phyloP scores from a whole-genome alignment of 2,113 vertebrate genomes.

The Dipodomys stephensi region DNA sequence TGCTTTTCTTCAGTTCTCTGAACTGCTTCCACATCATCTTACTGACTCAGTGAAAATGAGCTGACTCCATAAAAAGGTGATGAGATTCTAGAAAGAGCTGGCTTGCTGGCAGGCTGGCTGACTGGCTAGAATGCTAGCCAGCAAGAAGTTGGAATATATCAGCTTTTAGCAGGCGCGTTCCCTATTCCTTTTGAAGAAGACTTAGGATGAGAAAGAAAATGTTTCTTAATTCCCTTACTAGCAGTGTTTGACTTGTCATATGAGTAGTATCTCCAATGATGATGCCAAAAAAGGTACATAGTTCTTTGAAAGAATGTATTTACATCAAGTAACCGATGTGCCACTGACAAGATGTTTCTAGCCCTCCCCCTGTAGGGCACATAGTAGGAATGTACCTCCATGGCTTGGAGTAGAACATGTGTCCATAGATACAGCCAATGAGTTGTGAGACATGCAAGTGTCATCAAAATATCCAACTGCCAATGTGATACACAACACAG shows the following conservation, averaged over 20 bases:
- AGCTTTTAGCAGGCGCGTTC: neutral
- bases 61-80: slow-evolving; percentile 73
- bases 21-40: slow-evolving; percentile 27
- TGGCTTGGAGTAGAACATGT: neutral
- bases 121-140: neutral
- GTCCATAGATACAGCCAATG: neutral
- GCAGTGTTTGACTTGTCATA: neutral
- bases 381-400: neutral
- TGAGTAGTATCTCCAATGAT: neutral
- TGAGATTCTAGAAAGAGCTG: slow-evolving; percentile 75
- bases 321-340: neutral
- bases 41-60: slow-evolving; percentile 57
- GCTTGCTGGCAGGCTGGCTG: neutral
- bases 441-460: neutral
- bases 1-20: slow-evolving; percentile 55
- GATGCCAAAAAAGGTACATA: neutral
- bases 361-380: neutral
- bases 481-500: neutral
- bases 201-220: neutral
- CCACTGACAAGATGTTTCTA: neutral
- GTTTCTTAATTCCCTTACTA: neutral
- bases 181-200: slow-evolving; percentile 27
- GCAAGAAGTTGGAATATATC: slow-evolving; percentile 1
- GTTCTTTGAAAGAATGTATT: slow-evolving; percentile 30
- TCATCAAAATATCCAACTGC: neutral